phyloP scores from a whole-genome alignment of 2,797 vertebrate genomes.

The Threskiornis aethiopicus region DNA sequence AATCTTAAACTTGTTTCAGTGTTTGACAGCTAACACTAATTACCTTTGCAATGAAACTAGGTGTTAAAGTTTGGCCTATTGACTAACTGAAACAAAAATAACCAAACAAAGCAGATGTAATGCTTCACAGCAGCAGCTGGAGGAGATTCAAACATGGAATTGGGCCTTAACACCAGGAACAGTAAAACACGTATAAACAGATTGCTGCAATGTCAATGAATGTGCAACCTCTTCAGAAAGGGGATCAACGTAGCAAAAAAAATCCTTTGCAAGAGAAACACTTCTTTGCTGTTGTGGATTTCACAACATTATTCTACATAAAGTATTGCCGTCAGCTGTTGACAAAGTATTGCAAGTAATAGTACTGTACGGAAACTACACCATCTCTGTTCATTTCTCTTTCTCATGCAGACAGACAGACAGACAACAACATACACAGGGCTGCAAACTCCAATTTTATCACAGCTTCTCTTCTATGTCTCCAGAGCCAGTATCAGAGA shows the following conservation, averaged over 20 bases:
- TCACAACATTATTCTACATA: background rate
- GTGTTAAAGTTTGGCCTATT: background rate
- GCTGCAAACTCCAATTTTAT: background rate
- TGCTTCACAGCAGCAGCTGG: background rate
- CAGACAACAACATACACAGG: background rate
- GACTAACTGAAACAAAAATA: background rate
- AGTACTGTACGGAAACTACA: background rate
- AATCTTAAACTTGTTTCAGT: background rate
- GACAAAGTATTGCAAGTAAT: background rate
- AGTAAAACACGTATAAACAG: background rate
- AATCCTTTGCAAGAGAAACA: background rate
- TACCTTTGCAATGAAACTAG: background rate
- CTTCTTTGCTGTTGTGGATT: background rate
- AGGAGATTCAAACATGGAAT: background rate
- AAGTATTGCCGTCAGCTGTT: background rate
- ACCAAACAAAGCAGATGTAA: background rate
- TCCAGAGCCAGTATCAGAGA: background rate
- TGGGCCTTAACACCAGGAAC: background rate
- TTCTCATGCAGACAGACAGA: background rate
- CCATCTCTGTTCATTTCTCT: background rate
- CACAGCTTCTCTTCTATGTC: background rate
- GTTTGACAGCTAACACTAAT: constrained; percentile 1
- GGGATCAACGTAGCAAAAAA: background rate
- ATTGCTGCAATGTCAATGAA: background rate
- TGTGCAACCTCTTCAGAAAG: background rate